phyloP scores from a whole-genome alignment of 2,888 invertebrate species.

The Eulithis prunata region DNA sequence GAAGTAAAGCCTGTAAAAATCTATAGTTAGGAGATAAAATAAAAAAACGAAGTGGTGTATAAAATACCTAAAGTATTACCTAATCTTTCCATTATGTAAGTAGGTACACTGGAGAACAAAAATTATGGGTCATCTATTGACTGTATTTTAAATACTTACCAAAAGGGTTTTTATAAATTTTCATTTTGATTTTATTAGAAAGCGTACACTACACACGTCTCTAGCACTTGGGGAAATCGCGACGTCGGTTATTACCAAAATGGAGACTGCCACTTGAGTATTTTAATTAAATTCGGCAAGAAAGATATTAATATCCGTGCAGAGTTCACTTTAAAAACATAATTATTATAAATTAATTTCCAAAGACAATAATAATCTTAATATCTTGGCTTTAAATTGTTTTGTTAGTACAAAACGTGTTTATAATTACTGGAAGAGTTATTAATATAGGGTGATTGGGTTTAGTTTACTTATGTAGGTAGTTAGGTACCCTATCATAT shows the following conservation, averaged over 20 bases:
- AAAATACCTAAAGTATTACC: too few relatives aligned
- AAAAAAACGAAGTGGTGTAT: too few relatives aligned
- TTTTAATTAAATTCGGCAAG: slow-evolving; percentile 22
- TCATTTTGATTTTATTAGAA: too few relatives aligned
- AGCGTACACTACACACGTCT: neutral
- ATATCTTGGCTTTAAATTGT: neutral
- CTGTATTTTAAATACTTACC: too few relatives aligned
- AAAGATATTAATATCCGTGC: slow-evolving; percentile 19
- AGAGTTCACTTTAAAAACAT: slow-evolving; percentile 23
- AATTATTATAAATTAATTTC: slow-evolving; percentile 16
- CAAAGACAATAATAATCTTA: slow-evolving; percentile 11
- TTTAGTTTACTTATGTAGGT: too few relatives aligned
- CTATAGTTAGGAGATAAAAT: too few relatives aligned
- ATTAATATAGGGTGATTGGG: too few relatives aligned
- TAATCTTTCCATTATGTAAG: neutral
- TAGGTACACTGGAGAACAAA: too few relatives aligned
- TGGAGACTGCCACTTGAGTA: slow-evolving; percentile 5
- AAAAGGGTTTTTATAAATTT: too few relatives aligned
- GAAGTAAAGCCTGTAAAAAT: too few relatives aligned
- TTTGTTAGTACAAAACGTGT: neutral
- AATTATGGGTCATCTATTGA: too few relatives aligned
- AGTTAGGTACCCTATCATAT: too few relatives aligned
- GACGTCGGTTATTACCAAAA: slow-evolving; percentile 18
- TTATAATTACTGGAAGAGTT: neutral
- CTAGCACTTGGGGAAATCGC: slow-evolving; percentile 24